Percentiles rank a stretch among this genome's conserved stretches.
Conservation (phyloP, 2,888 invertebrate genomes). For the Elegia similella region DNA sequence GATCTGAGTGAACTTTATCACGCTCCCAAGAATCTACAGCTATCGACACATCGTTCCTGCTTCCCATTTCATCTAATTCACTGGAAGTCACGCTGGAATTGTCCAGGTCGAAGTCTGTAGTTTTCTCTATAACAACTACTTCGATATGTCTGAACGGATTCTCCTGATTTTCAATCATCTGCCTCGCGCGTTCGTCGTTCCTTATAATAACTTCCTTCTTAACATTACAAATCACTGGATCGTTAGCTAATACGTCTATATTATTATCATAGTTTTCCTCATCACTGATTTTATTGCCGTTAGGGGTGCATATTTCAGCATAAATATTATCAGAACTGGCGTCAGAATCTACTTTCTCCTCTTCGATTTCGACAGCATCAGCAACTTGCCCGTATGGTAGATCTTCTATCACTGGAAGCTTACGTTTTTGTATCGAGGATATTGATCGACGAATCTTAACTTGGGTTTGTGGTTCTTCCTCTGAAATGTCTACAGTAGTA, state of each 20-base stretch:
- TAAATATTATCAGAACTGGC: slow-evolving; percentile 84
- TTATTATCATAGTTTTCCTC: slow-evolving; percentile 70
- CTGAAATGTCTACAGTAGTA: slow-evolving; percentile 63
- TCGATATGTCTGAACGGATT: slow-evolving; percentile 77
- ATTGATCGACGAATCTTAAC: slow-evolving; percentile 78
- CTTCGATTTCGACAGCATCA: slow-evolving; percentile 80
- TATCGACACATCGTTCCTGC: slow-evolving; percentile 70
- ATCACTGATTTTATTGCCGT: slow-evolving; percentile 57
- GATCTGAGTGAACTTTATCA: slow-evolving; percentile 56
- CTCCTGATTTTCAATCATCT: slow-evolving; percentile 71
- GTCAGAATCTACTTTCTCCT: slow-evolving; percentile 69
- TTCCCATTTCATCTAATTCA: slow-evolving; percentile 65
- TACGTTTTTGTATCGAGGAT: slow-evolving; percentile 78
- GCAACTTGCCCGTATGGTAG: slow-evolving; percentile 87
- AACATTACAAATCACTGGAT: slow-evolving; percentile 75
- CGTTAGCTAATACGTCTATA: slow-evolving; percentile 68
- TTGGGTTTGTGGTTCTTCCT: slow-evolving; percentile 64
- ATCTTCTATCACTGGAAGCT: slow-evolving; percentile 83
- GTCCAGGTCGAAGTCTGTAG: slow-evolving; percentile 72
- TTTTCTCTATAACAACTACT: slow-evolving; percentile 78
- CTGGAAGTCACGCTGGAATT: slow-evolving; percentile 70
- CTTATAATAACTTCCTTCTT: slow-evolving; percentile 74
- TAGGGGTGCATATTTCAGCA: slow-evolving; percentile 84
- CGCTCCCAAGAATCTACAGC: slow-evolving; percentile 74
- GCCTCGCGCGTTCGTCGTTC: slow-evolving; percentile 71